Percentiles rank a stretch among this genome's conserved stretches.
These are phyloP conservation scores for Phycodurus eques DNA, from an alignment of 2,113 vertebrate species.

Conservation along the genomic window DNA sequence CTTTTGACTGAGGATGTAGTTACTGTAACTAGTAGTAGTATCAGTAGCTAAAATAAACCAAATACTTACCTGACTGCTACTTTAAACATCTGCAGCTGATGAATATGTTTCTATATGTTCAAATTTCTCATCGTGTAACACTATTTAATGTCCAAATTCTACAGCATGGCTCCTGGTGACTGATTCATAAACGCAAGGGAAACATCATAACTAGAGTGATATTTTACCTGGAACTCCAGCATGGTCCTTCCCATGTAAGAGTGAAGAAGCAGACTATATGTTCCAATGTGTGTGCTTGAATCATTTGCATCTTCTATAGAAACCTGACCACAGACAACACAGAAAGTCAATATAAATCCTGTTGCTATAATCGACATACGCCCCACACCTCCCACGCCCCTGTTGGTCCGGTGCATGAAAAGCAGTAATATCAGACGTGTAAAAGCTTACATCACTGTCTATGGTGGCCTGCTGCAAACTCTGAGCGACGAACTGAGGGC, in stretches of 20 bases:
- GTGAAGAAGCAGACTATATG: conserved; percentile 84
- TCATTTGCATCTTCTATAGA: conserved; percentile 79
- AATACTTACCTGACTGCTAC: too few relatives aligned
- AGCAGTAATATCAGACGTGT: not conserved
- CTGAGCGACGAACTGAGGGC: conserved; percentile 81
- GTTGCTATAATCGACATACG: not conserved
- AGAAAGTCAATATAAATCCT: conserved; percentile 13
- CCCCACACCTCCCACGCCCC: too few relatives aligned
- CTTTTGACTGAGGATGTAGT: too few relatives aligned
- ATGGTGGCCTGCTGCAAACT: conserved; percentile 81
- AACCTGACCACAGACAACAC: conserved; percentile 68
- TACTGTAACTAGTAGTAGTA: too few relatives aligned
- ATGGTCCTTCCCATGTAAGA: conserved; percentile 84
- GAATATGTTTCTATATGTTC: too few relatives aligned
- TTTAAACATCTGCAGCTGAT: too few relatives aligned
- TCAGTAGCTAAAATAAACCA: too few relatives aligned
- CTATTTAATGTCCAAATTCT: too few relatives aligned
- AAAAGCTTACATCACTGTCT: conserved; percentile 78
- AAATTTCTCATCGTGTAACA: too few relatives aligned
- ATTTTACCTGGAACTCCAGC: conserved; percentile 88
- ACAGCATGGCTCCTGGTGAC: conserved; percentile 11
- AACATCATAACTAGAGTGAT: not conserved
- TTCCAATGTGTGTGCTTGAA: conserved; percentile 84
- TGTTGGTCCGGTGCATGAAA: not conserved
- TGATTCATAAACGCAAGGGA: conserved; percentile 20